A percentile compares a stretch with the other conserved stretches of the same genome.
phyloP scores from a whole-genome alignment of 2,888 invertebrate species.

The Hemaris fuciformis region DNA sequence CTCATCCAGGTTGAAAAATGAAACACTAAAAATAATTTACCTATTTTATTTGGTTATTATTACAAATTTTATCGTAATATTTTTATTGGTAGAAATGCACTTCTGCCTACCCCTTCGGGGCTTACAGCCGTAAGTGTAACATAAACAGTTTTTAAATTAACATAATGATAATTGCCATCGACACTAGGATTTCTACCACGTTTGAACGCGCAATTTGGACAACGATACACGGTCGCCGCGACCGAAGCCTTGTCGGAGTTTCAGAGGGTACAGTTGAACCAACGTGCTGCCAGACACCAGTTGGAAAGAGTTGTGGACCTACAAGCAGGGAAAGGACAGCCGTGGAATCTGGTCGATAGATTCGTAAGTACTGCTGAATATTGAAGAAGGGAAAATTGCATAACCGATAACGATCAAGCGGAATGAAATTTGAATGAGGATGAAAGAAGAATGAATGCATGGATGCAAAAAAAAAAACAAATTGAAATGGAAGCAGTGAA shows the following conservation, averaged over 20 bases:
- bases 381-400: too few relatives aligned
- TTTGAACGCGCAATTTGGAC: conserved; percentile 84
- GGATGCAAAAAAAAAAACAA: conserved; percentile 7
- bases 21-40: too few relatives aligned
- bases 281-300: conserved; percentile 81
- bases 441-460: conserved; percentile 36
- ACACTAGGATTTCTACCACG: conserved; percentile 84
- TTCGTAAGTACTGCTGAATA: conserved; percentile 67
- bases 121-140: too few relatives aligned
- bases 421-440: conserved; percentile 32
- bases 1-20: too few relatives aligned
- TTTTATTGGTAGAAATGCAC: too few relatives aligned
- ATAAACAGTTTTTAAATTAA: neutral
- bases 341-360: conserved; percentile 82
- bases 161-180: neutral
- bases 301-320: conserved; percentile 81
- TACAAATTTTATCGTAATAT: too few relatives aligned
- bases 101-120: too few relatives aligned
- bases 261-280: conserved; percentile 82
- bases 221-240: conserved; percentile 86
- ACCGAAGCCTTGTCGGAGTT: conserved; percentile 88
- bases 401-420: too few relatives aligned
- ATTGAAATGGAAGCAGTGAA: neutral
- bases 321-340: conserved; percentile 84
- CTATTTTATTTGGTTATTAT: too few relatives aligned